These are phyloP conservation scores for Cerastis leucographa DNA, from an alignment of 2,888 invertebrate genomes.

Conservation along the genomic window DNA sequence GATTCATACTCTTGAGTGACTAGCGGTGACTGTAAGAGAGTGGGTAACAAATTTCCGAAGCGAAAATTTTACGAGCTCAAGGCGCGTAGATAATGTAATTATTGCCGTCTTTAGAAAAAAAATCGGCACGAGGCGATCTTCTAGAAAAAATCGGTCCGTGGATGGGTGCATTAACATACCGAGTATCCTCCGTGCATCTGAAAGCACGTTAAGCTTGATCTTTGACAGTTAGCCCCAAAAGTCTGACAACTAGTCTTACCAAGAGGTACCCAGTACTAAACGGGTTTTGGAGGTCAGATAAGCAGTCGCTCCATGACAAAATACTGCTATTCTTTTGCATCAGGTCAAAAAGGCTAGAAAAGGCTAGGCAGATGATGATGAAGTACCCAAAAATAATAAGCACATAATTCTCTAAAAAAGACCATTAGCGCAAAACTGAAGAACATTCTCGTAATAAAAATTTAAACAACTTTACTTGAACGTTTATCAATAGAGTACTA, in stretches of 20 bases:
- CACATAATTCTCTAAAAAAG: neutral
- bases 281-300: neutral
- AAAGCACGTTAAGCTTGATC: neutral
- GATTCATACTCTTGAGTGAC: no score
- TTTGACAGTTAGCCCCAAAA: neutral
- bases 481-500: conserved; percentile 11
- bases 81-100: no score
- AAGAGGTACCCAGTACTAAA: neutral
- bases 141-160: no score
- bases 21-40: no score
- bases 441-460: conserved; percentile 8
- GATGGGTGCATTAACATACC: no score
- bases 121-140: no score
- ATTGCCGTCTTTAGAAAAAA: no score
- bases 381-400: neutral
- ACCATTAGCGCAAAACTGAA: neutral
- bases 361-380: neutral
- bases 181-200: no score
- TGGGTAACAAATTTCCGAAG: no score
- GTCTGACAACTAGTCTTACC: neutral
- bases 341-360: neutral
- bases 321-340: neutral
- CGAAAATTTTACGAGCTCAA: no score
- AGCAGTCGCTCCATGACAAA: neutral
- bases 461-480: neutral